These are phyloP conservation scores for Pseudolaguvia tuberculata DNA, from an alignment of 2,113 vertebrate genomes.

Conservation along the genomic window DNA sequence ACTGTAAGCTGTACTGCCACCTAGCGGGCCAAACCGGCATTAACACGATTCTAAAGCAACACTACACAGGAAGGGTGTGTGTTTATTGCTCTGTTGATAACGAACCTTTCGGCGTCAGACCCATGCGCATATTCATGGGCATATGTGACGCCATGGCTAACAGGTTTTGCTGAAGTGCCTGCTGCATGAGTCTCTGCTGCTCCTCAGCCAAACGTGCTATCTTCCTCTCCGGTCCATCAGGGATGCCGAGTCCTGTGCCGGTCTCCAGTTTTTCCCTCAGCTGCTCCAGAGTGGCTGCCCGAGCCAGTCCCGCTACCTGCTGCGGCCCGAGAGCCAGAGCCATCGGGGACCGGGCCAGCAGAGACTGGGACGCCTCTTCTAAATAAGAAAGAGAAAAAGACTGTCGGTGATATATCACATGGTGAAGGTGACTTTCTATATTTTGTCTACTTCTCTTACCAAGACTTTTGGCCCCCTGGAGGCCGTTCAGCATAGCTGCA, in stretches of 20 bases:
- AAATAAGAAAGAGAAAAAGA: not conserved
- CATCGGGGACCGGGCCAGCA: conserved; percentile 74
- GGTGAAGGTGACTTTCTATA: not conserved
- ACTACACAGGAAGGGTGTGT: not conserved
- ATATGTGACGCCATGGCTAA: conserved; percentile 85
- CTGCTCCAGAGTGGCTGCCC: conserved; percentile 83
- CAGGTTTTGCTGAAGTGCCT: conserved; percentile 89
- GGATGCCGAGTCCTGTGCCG: conserved; percentile 25
- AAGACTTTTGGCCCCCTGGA: conserved; percentile 78
- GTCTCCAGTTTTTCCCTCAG: conserved; percentile 88
- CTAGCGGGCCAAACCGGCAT: not conserved
- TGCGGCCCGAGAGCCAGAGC: conserved; percentile 74
- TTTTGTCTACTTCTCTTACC: conserved; percentile 29
- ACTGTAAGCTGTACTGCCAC: not conserved
- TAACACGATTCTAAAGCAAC: not conserved
- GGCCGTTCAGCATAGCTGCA: conserved; percentile 65
- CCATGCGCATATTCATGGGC: conserved; percentile 83
- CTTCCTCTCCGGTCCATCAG: conserved; percentile 85
- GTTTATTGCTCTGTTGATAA: not conserved
- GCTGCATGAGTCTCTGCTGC: conserved; percentile 90
- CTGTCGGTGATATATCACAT: not conserved
- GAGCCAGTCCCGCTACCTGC: conserved; percentile 70
- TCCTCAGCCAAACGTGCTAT: conserved; percentile 76
- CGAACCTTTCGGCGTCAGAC: conserved; percentile 81
- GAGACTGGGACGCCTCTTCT: conserved; percentile 66